Evolutionary conservation across 2,888 invertebrate species (phyloP), one percentile per base, ranked within the genome.

Genomic region (Germaria angustata): DNA sequence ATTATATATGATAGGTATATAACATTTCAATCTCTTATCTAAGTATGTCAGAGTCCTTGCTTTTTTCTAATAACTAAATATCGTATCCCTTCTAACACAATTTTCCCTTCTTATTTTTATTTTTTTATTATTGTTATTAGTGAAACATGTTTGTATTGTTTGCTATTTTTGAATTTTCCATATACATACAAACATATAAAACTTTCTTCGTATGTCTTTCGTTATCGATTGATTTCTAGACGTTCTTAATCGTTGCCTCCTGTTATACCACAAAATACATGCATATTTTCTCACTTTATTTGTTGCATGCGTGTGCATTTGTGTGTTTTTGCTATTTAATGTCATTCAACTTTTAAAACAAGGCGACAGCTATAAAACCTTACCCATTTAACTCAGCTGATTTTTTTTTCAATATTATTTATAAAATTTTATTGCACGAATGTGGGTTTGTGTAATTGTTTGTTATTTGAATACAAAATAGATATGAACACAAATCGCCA

Each of bases 271-370:
- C 39, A 63, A 15, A 6, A n/a, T n/a, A n/a, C n/a, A n/a, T n/a
- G n/a, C n/a, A n/a, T n/a, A n/a, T n/a, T 24, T 8, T 20, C 20
- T 71, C n/a, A 41, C 17, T 32, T 24, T 24, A 41, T 53, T 63
- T 22, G n/a, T 24, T 53, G 32, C 13, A 13, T 61, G 61, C 20
- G 28, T 32, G 61, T 20, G 51, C 53, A 17, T 41, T 5, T 55
- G 8, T 41, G n/a, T 20, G 13, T 57, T 49, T 75, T 65, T 55
- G 53, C 68, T 53, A 61, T 77, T 69, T 61, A 36, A 44, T 61
- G 77, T 77, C 77, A 69, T 77, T 77, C 77, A 77, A 77, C 69
- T 77, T 63, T 69, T 46, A 39, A 49, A 22, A 49, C 22, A 49
- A 49, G 49, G 49, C 20, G 20, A 32, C 69, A 59, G 41, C 20